These are phyloP conservation scores for Baccha elongata DNA, from an alignment of 2,888 invertebrate species.

Conservation along the genomic window DNA sequence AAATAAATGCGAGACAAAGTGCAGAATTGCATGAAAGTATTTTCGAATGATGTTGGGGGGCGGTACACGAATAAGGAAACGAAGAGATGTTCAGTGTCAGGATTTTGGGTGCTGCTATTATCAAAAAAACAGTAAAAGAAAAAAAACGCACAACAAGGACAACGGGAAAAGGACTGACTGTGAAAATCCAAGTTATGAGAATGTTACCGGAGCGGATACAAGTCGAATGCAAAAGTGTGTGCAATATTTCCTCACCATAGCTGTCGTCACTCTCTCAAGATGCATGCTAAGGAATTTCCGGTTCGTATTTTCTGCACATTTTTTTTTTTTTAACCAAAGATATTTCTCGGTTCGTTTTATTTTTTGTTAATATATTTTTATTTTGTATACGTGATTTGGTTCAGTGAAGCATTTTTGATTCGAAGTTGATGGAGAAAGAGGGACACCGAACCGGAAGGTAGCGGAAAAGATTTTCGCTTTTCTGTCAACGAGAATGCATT, in stretches of 20 bases:
- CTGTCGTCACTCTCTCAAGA: slow-evolving; percentile 62
- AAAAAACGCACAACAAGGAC: slow-evolving; percentile 15
- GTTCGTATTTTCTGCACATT: slow-evolving; percentile 55
- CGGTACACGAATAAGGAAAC: not conserved
- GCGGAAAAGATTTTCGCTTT: slow-evolving; percentile 68
- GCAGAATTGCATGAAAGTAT: slow-evolving; percentile 73
- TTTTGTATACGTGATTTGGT: slow-evolving; percentile 65
- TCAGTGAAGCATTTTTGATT: slow-evolving; percentile 73
- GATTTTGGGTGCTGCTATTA: slow-evolving; percentile 62
- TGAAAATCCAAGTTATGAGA: slow-evolving; percentile 69
- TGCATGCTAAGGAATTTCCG: slow-evolving; percentile 72
- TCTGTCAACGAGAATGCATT: slow-evolving; percentile 70
- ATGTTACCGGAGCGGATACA: slow-evolving; percentile 72
- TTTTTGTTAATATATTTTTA: not conserved
- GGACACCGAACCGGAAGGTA: slow-evolving; percentile 37
- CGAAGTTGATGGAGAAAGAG: slow-evolving; percentile 40
- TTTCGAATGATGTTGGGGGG: slow-evolving; percentile 51
- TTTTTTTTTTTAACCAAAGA: slow-evolving; percentile 26
- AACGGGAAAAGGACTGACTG: slow-evolving; percentile 37
- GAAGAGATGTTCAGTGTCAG: slow-evolving; percentile 56
- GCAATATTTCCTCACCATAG: slow-evolving; percentile 68
- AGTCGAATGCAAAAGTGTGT: slow-evolving; percentile 73
- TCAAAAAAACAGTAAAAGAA: slow-evolving; percentile 21
- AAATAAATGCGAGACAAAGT: slow-evolving; percentile 71
- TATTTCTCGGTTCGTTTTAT: slow-evolving; percentile 9